phyloP scores from a whole-genome alignment of 1,140 invertebrate species.

The Bilobella aurantiaca region DNA sequence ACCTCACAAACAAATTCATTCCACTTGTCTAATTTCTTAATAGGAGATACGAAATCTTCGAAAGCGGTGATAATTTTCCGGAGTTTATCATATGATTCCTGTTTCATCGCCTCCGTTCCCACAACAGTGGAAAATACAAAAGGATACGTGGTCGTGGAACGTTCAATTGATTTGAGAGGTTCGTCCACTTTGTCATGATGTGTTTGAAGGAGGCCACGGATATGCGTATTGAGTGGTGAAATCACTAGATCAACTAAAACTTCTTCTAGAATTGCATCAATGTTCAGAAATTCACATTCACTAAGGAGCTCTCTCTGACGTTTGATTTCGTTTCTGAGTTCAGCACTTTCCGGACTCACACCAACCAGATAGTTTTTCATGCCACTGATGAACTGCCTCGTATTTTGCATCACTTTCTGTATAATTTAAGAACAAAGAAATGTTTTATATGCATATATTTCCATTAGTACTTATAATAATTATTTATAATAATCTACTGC shows the following conservation, averaged over 20 bases:
- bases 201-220: constrained; percentile 22
- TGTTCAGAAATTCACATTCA: constrained; percentile 33
- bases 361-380: constrained; percentile 34
- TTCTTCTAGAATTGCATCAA: constrained; percentile 31
- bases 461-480: too few species aligned
- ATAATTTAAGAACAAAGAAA: too few species aligned
- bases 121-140: background rate
- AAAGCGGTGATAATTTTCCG: constrained; percentile 25
- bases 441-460: too few species aligned
- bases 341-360: constrained; percentile 24
- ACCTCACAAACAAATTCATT: constrained; percentile 34
- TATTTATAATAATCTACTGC: too few species aligned
- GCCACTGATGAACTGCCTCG: constrained; percentile 30
- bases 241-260: constrained; percentile 30
- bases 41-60: constrained; percentile 27
- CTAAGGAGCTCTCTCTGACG: constrained; percentile 29
- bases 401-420: constrained; percentile 33
- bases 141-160: background rate
- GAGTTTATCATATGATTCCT: constrained; percentile 20
- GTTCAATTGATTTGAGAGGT: constrained; percentile 6
- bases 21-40: constrained; percentile 33
- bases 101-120: background rate
- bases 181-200: constrained; percentile 18
- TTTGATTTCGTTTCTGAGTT: constrained; percentile 30
- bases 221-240: constrained; percentile 29